These are phyloP conservation scores for Siderastrea siderea DNA, from an alignment of 92 coral and sea anemone species.

Conservation along the genomic window DNA sequence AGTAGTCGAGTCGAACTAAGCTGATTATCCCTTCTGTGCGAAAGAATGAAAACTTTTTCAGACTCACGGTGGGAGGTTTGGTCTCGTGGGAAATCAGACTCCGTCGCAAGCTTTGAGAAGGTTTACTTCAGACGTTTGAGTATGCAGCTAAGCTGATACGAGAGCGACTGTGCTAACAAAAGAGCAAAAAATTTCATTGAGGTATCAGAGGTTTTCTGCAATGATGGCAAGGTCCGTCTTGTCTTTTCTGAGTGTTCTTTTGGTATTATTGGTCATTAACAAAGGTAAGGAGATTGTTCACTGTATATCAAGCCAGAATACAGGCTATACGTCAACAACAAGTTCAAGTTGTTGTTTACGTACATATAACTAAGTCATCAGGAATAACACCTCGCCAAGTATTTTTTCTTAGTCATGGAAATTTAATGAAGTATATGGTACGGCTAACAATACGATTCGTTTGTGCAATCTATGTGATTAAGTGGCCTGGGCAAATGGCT, in stretches of 20 bases:
- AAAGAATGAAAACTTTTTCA: not conserved
- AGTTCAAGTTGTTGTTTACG: not conserved
- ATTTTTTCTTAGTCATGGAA: no score
- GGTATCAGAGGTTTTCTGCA: not conserved
- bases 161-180: not conserved
- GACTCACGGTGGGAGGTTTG: not conserved
- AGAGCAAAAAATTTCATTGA: not conserved
- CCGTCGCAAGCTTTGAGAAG: slow-evolving; percentile 4
- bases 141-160: not conserved
- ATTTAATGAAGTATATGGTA: no score
- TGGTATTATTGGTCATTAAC: not conserved
- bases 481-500: no score
- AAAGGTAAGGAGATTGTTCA: slow-evolving; percentile 17
- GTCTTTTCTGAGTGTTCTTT: not conserved
- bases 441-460: no score
- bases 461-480: no score
- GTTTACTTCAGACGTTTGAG: not conserved
- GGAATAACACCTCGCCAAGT: no score
- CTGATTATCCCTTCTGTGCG: not conserved
- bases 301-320: no score
- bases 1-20: not conserved
- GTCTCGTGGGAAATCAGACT: slow-evolving; percentile 3
- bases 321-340: no score
- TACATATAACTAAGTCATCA: not conserved
- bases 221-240: not conserved